A percentile compares a stretch with the other conserved stretches of the same genome.
Evolutionary conservation across 2,113 vertebrate species (phyloP).

Genomic region (Phalacrocorax brasilianus): DNA sequence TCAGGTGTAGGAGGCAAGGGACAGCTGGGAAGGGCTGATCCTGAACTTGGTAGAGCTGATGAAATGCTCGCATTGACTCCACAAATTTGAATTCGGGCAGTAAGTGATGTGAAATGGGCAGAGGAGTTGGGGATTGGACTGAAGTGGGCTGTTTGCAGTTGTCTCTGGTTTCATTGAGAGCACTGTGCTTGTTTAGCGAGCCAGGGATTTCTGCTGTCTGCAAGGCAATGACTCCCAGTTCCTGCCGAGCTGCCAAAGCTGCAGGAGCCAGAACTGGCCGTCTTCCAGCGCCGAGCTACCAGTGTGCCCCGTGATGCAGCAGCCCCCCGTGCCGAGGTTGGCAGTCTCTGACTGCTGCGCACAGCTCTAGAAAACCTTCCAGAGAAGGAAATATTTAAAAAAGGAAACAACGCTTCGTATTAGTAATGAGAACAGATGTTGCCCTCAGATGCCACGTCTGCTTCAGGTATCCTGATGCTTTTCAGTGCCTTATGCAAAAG

Average conservation of each 20-base stretch:
- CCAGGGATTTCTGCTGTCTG: not conserved
- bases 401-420: fast-evolving
- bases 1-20: not conserved
- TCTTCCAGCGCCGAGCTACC: not conserved
- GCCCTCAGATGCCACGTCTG: not conserved
- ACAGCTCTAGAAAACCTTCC: not conserved
- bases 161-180: not conserved
- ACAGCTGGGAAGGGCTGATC: not conserved
- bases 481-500: not conserved
- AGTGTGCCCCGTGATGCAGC: fast-evolving
- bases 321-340: not conserved
- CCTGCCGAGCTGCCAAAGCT: not conserved
- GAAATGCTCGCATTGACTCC: not conserved
- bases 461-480: not conserved
- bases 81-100: not conserved
- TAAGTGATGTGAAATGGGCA: not conserved
- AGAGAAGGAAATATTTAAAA: not conserved
- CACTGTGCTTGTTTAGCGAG: not conserved
- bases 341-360: not conserved
- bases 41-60: not conserved
- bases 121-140: not conserved
- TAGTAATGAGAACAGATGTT: not conserved
- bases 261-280: not conserved
- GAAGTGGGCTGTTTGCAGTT: not conserved
- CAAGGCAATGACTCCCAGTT: not conserved